Evolutionary conservation across 2,888 invertebrate genomes (phyloP).

Genomic region (Maniola hyperantus): DNA sequence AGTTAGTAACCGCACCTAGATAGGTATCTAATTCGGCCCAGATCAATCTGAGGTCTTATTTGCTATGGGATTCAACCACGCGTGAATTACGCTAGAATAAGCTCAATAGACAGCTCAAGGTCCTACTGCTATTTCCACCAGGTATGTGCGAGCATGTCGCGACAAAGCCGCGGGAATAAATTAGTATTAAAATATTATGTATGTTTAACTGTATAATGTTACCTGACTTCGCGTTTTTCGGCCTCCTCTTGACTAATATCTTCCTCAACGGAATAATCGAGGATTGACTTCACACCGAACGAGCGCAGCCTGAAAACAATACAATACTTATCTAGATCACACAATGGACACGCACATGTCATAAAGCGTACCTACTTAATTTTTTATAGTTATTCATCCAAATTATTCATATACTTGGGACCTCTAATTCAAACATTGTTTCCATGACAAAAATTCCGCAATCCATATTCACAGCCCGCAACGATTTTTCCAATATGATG

Average conservation of each 20-base stretch:
- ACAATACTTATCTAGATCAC: constrained; percentile 3
- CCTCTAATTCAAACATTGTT: too few relatives aligned
- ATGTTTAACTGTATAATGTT: constrained; percentile 58
- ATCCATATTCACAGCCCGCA: too few relatives aligned
- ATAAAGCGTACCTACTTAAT: too few relatives aligned
- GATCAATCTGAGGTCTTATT: background rate
- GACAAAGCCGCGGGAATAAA: too few relatives aligned
- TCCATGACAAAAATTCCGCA: too few relatives aligned
- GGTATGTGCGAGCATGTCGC: background rate
- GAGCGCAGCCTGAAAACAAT: constrained; percentile 86
- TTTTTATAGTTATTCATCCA: background rate
- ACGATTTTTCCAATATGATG: too few relatives aligned
- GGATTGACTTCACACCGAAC: constrained; percentile 99
- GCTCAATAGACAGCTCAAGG: background rate
- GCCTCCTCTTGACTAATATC: constrained; percentile 97
- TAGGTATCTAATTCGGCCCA: background rate
- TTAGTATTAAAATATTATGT: too few relatives aligned
- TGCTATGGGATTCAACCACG: background rate
- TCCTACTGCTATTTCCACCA: background rate
- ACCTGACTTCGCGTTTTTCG: constrained; percentile 97
- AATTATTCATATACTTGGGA: background rate
- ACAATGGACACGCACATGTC: too few relatives aligned
- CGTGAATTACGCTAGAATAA: background rate
- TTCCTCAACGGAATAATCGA: constrained; percentile 99
- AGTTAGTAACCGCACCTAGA: background rate